Conservation (phyloP, 2,888 invertebrate genomes). For the Orchestes rusci region DNA sequence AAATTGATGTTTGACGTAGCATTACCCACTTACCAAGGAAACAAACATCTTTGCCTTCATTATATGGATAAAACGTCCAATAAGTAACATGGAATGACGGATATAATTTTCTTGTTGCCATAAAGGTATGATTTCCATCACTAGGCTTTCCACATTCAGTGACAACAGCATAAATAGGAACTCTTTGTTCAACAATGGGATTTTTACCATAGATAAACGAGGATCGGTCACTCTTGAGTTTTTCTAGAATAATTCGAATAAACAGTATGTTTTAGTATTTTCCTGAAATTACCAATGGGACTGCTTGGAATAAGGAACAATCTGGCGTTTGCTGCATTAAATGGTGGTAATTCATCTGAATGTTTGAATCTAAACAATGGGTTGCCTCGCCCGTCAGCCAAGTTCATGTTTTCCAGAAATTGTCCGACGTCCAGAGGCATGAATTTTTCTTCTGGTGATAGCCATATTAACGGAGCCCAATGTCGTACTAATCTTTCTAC, state of each 20-base stretch:
- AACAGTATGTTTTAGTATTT: not conserved
- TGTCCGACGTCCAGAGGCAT: constrained; percentile 55
- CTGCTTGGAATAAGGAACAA: constrained; percentile 44
- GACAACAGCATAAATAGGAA: constrained; percentile 56
- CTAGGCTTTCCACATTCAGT: constrained; percentile 42
- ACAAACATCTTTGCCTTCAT: constrained; percentile 55
- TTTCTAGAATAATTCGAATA: constrained; percentile 36
- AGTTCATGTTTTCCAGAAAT: constrained; percentile 51
- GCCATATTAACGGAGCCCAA: constrained; percentile 62
- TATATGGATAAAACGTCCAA: constrained; percentile 66
- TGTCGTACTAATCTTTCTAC: constrained; percentile 46
- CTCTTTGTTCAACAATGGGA: constrained; percentile 45
- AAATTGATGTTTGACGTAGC: too few relatives aligned
- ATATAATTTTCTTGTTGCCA: constrained; percentile 1
- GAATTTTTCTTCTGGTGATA: constrained; percentile 58
- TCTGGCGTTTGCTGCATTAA: too few relatives aligned
- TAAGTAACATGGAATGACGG: constrained; percentile 51
- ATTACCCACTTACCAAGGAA: constrained; percentile 43
- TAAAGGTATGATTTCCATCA: constrained; percentile 2
- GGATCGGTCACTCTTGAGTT: constrained; percentile 42
- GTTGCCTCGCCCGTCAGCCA: constrained; percentile 35
- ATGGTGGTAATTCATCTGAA: too few relatives aligned
- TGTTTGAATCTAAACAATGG: constrained; percentile 15
- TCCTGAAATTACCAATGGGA: constrained; percentile 40
- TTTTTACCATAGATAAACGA: constrained; percentile 56